A percentile compares a stretch with the other conserved stretches of the same genome.
phyloP scores from a whole-genome alignment of 2,888 invertebrate species.

The Cyclophora albipunctata region DNA sequence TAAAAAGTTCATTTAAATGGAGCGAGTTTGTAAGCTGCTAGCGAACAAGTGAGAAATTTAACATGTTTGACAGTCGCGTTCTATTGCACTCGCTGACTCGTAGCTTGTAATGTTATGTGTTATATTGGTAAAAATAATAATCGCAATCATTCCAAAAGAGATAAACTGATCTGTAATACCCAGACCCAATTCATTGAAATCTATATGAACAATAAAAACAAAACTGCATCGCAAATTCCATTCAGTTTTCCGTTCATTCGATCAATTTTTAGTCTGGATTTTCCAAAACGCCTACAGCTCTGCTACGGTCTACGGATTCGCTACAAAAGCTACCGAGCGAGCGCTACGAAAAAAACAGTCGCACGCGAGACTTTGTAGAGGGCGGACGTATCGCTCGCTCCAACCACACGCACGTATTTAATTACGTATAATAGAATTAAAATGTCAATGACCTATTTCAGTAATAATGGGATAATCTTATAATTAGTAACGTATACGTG shows the following conservation, averaged over 20 bases:
- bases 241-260: conserved; percentile 9
- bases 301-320: conserved; percentile 14
- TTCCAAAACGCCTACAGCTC: conserved; percentile 46
- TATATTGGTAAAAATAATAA: too few relatives aligned
- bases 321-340: not conserved
- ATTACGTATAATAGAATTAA: conserved; percentile 61
- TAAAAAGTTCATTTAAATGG: too few relatives aligned
- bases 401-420: conserved; percentile 40
- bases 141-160: too few relatives aligned
- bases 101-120: too few relatives aligned
- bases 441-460: conserved; percentile 40
- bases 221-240: too few relatives aligned
- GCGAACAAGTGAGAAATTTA: too few relatives aligned
- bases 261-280: conserved; percentile 46
- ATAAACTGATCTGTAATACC: too few relatives aligned
- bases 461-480: conserved; percentile 42
- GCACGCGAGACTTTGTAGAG: conserved; percentile 34
- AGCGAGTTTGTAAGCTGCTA: too few relatives aligned
- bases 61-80: too few relatives aligned
- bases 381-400: conserved; percentile 26
- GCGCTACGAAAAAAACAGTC: conserved; percentile 37
- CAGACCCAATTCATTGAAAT: too few relatives aligned
- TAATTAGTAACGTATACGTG: conserved; percentile 40
- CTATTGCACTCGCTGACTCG: too few relatives aligned
- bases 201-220: too few relatives aligned